A percentile compares a stretch with the other conserved stretches of the same genome.
Conservation (phyloP, 2,888 invertebrate species). For the Agriotes lineatus region DNA sequence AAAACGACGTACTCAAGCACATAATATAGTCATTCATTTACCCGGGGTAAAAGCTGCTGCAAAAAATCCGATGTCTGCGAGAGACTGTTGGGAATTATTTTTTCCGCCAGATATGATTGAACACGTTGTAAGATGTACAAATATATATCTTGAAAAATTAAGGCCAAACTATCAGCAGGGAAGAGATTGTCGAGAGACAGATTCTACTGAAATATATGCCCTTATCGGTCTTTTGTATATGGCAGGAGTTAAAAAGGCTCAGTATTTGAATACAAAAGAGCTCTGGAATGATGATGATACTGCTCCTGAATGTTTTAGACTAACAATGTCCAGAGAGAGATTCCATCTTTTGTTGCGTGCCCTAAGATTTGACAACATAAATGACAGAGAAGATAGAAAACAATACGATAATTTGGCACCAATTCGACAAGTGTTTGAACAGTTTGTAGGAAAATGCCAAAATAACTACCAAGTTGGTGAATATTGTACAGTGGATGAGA, state of each 20-base stretch:
- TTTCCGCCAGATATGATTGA: constrained; percentile 19
- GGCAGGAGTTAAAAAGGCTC: constrained; percentile 20
- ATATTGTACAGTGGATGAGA: too few species aligned
- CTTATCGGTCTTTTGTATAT: constrained; percentile 18
- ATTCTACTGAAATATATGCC: constrained; percentile 23
- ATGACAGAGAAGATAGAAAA: too few species aligned
- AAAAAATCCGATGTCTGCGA: constrained; percentile 9
- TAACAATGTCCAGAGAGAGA: constrained; percentile 25
- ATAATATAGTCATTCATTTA: constrained; percentile 29
- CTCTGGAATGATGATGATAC: constrained; percentile 10
- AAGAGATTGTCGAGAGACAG: constrained; percentile 28
- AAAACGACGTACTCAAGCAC: constrained; percentile 11
- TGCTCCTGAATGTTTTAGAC: constrained; percentile 12
- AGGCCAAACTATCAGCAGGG: constrained; percentile 18
- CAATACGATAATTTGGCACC: too few species aligned
- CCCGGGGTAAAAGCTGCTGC: constrained; percentile 17
- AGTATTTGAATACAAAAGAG: constrained; percentile 20
- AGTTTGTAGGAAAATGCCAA: too few species aligned
- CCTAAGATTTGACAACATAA: constrained; percentile 16
- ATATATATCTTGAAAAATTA: constrained; percentile 26
- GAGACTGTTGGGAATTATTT: constrained; percentile 24
- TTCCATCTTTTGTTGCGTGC: constrained; percentile 20
- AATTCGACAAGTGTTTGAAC: too few species aligned
- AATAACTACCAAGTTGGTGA: too few species aligned
- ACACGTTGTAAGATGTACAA: constrained; percentile 31